Percentiles rank a stretch among this genome's conserved stretches.
Evolutionary conservation across 1,140 invertebrate species (phyloP).

Genomic region (Pteromalus puparum): DNA sequence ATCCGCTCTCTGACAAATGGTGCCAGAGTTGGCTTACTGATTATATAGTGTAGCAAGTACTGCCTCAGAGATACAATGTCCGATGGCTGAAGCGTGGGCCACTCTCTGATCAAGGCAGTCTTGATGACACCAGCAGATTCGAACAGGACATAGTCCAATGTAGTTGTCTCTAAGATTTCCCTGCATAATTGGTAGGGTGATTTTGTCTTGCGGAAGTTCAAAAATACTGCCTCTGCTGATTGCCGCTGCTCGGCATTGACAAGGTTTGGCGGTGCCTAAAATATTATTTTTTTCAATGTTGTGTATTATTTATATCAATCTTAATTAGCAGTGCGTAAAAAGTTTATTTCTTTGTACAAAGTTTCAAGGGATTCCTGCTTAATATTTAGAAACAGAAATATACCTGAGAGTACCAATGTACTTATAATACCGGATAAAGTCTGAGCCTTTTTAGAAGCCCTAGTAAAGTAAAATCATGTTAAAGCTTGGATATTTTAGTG

Average conservation of each 20-base stretch:
- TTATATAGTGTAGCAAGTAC: conserved; percentile 87
- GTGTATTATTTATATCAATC: background rate
- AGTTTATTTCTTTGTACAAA: background rate
- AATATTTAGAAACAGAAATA: background rate
- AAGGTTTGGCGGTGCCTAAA: conserved; percentile 88
- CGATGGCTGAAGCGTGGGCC: conserved; percentile 80
- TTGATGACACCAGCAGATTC: conserved; percentile 91
- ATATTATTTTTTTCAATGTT: conserved; percentile 50
- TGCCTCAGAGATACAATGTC: conserved; percentile 85
- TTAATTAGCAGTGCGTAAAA: background rate
- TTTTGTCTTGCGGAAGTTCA: conserved; percentile 88
- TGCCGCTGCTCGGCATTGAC: conserved; percentile 86
- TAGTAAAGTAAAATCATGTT: conserved; percentile 39
- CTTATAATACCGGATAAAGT: background rate
- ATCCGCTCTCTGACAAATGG: conserved; percentile 81
- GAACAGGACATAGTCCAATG: conserved; percentile 90
- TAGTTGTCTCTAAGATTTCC: conserved; percentile 86
- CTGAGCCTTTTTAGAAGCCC: conserved; percentile 15
- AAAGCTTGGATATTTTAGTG: conserved; percentile 36
- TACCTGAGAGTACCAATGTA: background rate
- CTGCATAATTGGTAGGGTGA: conserved; percentile 88
- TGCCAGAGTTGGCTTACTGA: conserved; percentile 79
- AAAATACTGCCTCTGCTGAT: conserved; percentile 86
- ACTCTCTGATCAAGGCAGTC: conserved; percentile 88
- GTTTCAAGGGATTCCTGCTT: background rate